Percentiles rank a stretch among this genome's conserved stretches.
Evolutionary conservation across 2,113 vertebrate genomes (phyloP).

Genomic region (Chascanopsetta lugubris): DNA sequence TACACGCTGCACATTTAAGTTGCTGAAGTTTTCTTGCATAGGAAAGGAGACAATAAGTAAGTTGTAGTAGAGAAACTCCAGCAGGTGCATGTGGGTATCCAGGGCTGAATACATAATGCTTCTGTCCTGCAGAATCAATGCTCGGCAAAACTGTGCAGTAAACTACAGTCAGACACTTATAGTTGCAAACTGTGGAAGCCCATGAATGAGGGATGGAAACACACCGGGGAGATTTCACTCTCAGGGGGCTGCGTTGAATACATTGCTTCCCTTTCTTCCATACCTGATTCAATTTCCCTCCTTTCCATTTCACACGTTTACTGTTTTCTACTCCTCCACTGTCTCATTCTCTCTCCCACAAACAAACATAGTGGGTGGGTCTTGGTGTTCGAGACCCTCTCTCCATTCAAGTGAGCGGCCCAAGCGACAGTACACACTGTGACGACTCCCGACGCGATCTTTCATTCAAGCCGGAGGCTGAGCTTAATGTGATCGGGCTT

Average conservation of each 20-base stretch:
- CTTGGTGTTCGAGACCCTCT: not conserved
- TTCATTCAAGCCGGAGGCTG: constrained; percentile 56
- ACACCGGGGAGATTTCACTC: constrained; percentile 14
- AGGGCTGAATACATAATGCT: constrained; percentile 13
- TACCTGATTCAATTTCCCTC: constrained; percentile 36
- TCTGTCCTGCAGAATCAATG: constrained; percentile 20
- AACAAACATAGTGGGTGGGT: not conserved
- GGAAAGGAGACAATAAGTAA: not conserved
- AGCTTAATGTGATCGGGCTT: constrained; percentile 55
- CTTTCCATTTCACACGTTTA: constrained; percentile 37
- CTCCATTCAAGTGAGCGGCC: not conserved
- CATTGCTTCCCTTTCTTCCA: constrained; percentile 24
- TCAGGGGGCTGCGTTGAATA: constrained; percentile 25
- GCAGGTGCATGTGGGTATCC: not conserved
- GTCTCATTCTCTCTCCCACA: not conserved
- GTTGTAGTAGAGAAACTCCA: not conserved
- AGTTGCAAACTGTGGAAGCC: constrained; percentile 21
- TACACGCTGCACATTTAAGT: too few relatives aligned
- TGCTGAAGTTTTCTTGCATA: constrained; percentile 17
- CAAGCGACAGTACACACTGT: not conserved
- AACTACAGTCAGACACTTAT: constrained; percentile 23
- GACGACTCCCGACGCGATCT: constrained; percentile 49
- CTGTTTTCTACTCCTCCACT: constrained; percentile 20
- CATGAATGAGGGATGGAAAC: constrained; percentile 13
- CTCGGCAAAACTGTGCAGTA: not conserved